These are phyloP conservation scores for Psilopogon haemacephalus DNA, from an alignment of 2,113 vertebrate species.

Conservation along the genomic window DNA sequence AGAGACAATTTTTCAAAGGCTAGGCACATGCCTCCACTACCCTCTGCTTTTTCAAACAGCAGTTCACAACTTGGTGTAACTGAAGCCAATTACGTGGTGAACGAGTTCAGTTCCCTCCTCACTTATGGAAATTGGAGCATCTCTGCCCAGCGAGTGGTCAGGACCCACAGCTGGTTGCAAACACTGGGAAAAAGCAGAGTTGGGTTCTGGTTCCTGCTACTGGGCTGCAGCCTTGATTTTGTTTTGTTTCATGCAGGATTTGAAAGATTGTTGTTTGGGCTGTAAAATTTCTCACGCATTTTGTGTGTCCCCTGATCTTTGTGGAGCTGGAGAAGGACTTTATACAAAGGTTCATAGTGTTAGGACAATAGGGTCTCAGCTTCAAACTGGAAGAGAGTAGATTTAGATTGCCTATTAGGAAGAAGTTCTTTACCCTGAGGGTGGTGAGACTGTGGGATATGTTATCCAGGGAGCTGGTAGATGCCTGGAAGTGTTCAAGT, in stretches of 20 bases:
- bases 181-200: neutral
- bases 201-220: neutral
- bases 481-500: no score
- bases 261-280: neutral
- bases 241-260: neutral
- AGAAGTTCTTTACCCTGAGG: no score
- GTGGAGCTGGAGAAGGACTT: neutral
- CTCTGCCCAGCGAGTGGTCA: neutral
- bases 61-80: neutral
- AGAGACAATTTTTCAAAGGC: accelerated
- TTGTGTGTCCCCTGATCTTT: neutral
- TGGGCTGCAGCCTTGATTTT: neutral
- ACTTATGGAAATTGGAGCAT: neutral
- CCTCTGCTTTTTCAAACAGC: neutral
- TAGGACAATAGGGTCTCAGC: no score
- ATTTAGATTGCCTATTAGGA: no score
- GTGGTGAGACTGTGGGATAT: no score
- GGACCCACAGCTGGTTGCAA: neutral
- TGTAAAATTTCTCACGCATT: neutral
- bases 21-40: neutral
- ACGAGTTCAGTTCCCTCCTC: neutral
- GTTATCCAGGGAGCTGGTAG: no score
- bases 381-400: no score
- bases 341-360: no score
- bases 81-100: neutral